Evolutionary conservation across 2,797 vertebrate species (phyloP).

Genomic region (Argyrosomus regius): DNA sequence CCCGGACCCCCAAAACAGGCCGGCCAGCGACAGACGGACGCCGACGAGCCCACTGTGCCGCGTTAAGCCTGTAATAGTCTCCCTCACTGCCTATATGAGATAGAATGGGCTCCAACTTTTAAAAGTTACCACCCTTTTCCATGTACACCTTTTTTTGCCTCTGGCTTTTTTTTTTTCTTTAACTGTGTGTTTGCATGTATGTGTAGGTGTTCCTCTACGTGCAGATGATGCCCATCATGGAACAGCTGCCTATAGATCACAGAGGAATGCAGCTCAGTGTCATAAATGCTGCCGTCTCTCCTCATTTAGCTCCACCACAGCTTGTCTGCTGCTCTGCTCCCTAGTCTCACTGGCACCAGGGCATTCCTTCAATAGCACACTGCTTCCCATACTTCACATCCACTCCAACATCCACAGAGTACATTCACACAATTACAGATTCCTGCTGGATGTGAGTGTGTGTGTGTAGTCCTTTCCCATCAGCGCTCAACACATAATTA

Average conservation of each 20-base stretch:
- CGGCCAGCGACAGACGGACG: constrained; percentile 82
- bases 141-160: constrained; percentile 13
- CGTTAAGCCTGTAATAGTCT: constrained; percentile 69
- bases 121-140: constrained; percentile 62
- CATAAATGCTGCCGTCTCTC: constrained; percentile 65
- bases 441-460: constrained; percentile 66
- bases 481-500: constrained; percentile 83
- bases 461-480: constrained; percentile 77
- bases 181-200: constrained; percentile 25
- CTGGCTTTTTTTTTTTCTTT: constrained; percentile 16
- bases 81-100: constrained; percentile 57
- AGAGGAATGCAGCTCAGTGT: constrained; percentile 62
- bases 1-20: constrained; percentile 76
- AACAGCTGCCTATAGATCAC: constrained; percentile 56
- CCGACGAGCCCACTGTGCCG: constrained; percentile 72
- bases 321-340: constrained; percentile 66
- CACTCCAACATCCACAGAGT: constrained; percentile 75
- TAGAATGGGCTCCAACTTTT: constrained; percentile 43
- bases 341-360: constrained; percentile 80
- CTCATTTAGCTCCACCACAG: constrained; percentile 76
- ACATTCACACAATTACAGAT: constrained; percentile 83
- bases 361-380: constrained; percentile 76
- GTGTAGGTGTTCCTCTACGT: constrained; percentile 31
- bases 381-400: constrained; percentile 74
- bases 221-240: constrained; percentile 35